Percentiles rank a stretch among this genome's conserved stretches.
Conservation (phyloP, 2,113 vertebrate genomes). For the Pygoscelis adeliae region DNA sequence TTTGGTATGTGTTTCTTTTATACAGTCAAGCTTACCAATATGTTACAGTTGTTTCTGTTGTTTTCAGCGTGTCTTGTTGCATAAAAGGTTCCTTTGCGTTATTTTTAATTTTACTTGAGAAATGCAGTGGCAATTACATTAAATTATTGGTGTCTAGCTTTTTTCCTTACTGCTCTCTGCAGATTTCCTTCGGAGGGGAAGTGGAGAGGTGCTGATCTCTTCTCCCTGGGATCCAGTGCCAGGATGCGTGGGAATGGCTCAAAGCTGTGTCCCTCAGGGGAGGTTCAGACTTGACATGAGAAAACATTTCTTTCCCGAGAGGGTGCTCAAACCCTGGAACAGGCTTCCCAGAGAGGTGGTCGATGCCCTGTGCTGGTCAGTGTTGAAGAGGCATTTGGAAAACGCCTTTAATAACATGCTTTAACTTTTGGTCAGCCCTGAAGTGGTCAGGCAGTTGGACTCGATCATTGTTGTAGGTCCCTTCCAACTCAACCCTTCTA, state of each 20-base stretch:
- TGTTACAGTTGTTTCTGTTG: not conserved
- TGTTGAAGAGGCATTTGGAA: not conserved
- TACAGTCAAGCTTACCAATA: not conserved
- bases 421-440: not conserved
- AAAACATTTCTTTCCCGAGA: not conserved
- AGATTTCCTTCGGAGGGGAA: not conserved
- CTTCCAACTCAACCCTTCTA: too few relatives aligned
- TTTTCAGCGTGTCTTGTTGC: not conserved
- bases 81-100: not conserved
- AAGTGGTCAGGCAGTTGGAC: not conserved
- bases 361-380: fast-evolving
- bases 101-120: not conserved
- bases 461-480: not conserved
- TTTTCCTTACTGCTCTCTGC: not conserved
- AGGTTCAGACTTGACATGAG: not conserved
- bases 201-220: not conserved
- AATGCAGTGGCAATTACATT: not conserved
- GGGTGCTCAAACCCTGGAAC: too few relatives aligned
- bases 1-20: not conserved
- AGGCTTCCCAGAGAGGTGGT: not conserved
- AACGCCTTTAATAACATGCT: not conserved
- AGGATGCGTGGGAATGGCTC: not conserved
- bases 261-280: not conserved
- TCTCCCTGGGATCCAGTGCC: not conserved
- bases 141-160: not conserved